Base-by-base conservation (phyloP, 2,888 invertebrate species). In the Oscheius sp. region DNA sequence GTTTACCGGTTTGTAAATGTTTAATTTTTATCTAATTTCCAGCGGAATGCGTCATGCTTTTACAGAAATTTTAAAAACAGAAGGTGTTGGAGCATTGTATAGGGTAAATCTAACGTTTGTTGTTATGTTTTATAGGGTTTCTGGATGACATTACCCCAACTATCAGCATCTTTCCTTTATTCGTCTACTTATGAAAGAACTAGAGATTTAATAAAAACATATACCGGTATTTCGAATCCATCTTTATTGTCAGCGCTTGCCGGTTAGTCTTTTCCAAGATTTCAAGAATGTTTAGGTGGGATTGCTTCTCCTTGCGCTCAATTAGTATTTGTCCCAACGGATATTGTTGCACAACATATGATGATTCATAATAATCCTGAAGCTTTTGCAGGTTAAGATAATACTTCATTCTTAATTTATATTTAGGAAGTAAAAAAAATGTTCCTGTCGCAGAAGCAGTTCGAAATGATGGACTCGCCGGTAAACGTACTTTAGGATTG, bases 121-220 rank as follows among this genome's bases (percentile, higher is more conserved):
- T 49, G 26, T 57, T 50, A 20, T 20, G 4, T 49, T 49, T 26
- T 75, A 57, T 67, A 82, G 82, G 83, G 84, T 26, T 85, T 84
- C 73, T 85, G 85, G 85, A 80, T 85, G 76, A 85, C 85, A 0
- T 67, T 85, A n/a, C 85, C 85, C 12, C 84, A 85, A 66, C 61
- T 85, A 24, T 75, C 77, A 17, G 83, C 82, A 44, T 82, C 82
- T 12, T 85, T 83, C 62, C 72, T 85, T 22, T 85, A 84, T 65
- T 84, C 83, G 9, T 79, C 80, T 9, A 76, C 79, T 14, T 83
- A 83, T 65, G 83, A 83, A 68, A 70, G 81, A 38, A 74, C 79
- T 5, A 75, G 83, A n/a, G 81, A 81, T 54, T 51, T 80, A 8
- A 73, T 83, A 14, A 74, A 80, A 70, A 73, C 68, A 28, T 75